A percentile compares a stretch with the other conserved stretches of the same genome.
Evolutionary conservation across 1,140 invertebrate species (phyloP).

Genomic region (Melanaphis sacchari): DNA sequence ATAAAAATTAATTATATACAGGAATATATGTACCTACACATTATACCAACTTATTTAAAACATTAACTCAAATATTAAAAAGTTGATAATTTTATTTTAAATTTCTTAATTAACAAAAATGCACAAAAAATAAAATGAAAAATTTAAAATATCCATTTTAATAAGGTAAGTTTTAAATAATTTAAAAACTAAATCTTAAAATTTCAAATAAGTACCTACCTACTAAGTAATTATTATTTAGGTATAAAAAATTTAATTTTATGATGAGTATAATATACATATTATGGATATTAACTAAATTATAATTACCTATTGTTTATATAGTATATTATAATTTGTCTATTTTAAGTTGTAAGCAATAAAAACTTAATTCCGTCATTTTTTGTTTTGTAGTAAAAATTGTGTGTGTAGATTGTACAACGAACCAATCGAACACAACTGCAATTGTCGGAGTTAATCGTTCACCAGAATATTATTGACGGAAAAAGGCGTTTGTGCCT

Average conservation of each 20-base stretch:
- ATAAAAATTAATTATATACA: too few species aligned
- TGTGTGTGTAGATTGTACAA: not conserved
- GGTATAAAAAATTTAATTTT: not conserved
- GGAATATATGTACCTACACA: too few species aligned
- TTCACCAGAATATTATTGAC: slow-evolving; percentile 43
- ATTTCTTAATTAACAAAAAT: not conserved
- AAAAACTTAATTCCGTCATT: slow-evolving; percentile 10
- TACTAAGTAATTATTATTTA: not conserved
- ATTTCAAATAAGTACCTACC: not conserved
- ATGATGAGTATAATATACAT: too few species aligned
- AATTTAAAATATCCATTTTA: too few species aligned
- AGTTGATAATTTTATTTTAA: not conserved
- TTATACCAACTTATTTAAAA: not conserved
- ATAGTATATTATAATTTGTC: not conserved
- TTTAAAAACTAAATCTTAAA: not conserved
- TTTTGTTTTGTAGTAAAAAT: not conserved
- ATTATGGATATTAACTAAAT: not conserved
- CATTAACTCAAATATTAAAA: not conserved
- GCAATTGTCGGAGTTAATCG: not conserved
- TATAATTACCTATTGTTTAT: not conserved
- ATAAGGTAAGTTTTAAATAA: not conserved
- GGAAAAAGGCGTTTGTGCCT: slow-evolving; percentile 24
- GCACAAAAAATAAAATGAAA: not conserved
- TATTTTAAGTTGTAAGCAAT: not conserved
- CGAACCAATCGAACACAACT: not conserved